These are phyloP conservation scores for Pipistrellus nathusii DNA, from an alignment of 2,797 vertebrate species.

Conservation along the genomic window DNA sequence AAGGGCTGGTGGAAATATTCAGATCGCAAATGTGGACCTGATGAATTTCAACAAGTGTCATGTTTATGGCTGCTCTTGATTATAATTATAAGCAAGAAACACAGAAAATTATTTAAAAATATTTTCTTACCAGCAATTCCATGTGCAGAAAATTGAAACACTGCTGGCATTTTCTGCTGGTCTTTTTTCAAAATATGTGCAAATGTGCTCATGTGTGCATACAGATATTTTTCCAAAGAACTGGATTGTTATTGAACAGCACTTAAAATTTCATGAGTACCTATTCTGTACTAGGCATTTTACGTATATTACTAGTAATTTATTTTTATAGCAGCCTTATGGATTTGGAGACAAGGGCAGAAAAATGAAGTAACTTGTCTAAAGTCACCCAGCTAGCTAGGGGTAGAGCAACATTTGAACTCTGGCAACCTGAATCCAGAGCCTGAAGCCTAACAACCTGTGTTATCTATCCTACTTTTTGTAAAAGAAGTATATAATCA, in stretches of 20 bases:
- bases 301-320: neutral
- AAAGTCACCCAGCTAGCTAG: neutral
- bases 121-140: neutral
- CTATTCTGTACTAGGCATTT: neutral
- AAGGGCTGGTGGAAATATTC: neutral
- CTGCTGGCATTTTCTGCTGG: neutral
- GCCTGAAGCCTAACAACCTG: neutral
- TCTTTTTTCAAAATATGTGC: neutral
- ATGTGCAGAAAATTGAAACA: neutral
- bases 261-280: neutral
- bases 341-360: neutral
- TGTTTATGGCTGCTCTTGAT: conserved; percentile 17
- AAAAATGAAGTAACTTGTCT: neutral
- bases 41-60: conserved; percentile 6
- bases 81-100: conserved; percentile 33
- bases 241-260: neutral
- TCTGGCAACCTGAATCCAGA: neutral
- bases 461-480: neutral
- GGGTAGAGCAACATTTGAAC: neutral
- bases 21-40: neutral
- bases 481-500: neutral
- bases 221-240: neutral
- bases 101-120: neutral
- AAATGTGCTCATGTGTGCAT: neutral
- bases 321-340: neutral